phyloP scores from a whole-genome alignment of 53 echinoderm and acorn worm genomes.

The Astropecten irregularis region DNA sequence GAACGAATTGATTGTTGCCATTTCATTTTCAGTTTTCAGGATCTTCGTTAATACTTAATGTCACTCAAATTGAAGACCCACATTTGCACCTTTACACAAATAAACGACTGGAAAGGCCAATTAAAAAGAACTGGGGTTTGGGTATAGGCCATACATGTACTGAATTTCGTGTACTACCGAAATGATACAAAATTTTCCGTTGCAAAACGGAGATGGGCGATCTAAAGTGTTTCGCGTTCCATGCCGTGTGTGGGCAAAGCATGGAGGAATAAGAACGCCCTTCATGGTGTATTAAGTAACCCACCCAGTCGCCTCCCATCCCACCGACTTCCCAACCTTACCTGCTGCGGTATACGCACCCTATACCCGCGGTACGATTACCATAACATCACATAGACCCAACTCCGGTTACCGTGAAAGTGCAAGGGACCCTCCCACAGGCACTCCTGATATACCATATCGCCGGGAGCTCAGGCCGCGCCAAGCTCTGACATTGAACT shows the following conservation, averaged over 20 bases:
- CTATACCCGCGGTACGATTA: not conserved
- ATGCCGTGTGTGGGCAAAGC: not conserved
- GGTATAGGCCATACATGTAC: too few relatives aligned
- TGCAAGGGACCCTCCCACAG: constrained; percentile 44
- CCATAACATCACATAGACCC: not conserved
- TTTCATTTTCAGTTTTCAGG: too few relatives aligned
- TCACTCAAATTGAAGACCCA: too few relatives aligned
- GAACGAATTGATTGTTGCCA: too few relatives aligned
- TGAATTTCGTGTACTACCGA: too few relatives aligned
- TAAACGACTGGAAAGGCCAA: too few relatives aligned
- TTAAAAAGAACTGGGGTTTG: too few relatives aligned
- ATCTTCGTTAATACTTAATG: too few relatives aligned
- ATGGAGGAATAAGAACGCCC: too few relatives aligned
- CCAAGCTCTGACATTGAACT: constrained; percentile 37
- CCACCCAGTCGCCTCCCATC: not conserved
- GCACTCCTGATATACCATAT: constrained; percentile 17
- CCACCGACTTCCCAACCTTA: not conserved
- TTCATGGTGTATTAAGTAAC: too few relatives aligned
- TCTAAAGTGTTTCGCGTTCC: not conserved
- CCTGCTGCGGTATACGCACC: not conserved
- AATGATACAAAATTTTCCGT: too few relatives aligned
- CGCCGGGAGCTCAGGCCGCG: constrained; percentile 22
- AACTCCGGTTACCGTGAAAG: constrained; percentile 47
- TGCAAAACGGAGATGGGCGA: not conserved
- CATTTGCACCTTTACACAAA: too few relatives aligned